Base-by-base conservation (phyloP, 1,140 invertebrate species). In the Drosophila chauvacae region DNA sequence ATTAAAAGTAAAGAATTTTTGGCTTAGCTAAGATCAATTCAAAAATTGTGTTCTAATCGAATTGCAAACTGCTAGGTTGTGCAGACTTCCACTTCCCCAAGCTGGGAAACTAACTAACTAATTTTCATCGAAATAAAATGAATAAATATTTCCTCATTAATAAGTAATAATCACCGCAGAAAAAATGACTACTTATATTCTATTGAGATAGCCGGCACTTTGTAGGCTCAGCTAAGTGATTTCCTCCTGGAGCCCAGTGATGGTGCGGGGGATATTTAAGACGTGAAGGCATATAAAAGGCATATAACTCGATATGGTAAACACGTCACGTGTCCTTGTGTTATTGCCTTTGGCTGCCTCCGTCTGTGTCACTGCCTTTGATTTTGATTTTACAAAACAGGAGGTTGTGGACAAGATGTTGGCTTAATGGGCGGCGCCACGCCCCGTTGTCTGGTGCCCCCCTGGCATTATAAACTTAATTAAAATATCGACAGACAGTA, bases 401-500 rank as follows among this genome's bases (percentile, higher is more conserved):
- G 65, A 18, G 42, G 50, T 5, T n/a, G 23, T 65, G 26, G 72
- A 80, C 57, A 77, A 79, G 65, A 82, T 64, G 68, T 28, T 20
- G 26, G 37, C 47, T 64, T 45, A 35, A 55, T 35, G n/a, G 41
- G 45, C 13, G 50, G 4, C 41, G 35, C 23, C 60, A 77, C 73
- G 56, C 82, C 61, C 61, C 26, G 33, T 23, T 48, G 44, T 35
- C 56, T 42, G 37, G 6, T 41, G n/a, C 44, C 35, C 66, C 72
- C 50, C 48, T 69, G 86, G 82, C 72, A 87, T 87, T 88, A 88
- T 77, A 88, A 84, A 87, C 84, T 87, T 88, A 88, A 88, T 87
- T 87, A 87, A 84, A 88, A 88, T 88, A 87, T 87, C 75, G 79
- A 61, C 70, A 80, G 61, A 42, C 74, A 59, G 65, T 71, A 79